Evolutionary conservation across 2,113 vertebrate species (phyloP), one percentile per base, ranked within the genome.

Genomic region (Myocastor coypus): DNA sequence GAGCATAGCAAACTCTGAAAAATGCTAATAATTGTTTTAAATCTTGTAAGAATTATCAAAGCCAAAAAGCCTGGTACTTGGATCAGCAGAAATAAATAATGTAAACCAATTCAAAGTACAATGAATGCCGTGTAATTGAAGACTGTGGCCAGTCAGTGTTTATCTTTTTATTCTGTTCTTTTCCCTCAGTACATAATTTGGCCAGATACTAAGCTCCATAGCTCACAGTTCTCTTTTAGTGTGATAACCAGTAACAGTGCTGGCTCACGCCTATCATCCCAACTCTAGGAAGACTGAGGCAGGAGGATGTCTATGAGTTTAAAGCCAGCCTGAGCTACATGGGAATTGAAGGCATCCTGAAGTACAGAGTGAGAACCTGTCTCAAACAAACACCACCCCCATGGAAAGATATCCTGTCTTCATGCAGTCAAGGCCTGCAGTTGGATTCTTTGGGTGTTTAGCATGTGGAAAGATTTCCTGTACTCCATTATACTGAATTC

Each of bases 1-100:
- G 52, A 52, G 89, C 86, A 88, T 61, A 68, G 66, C 78, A 88
- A 85, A 57, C 89, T 82, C 77, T 87, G 52, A 92, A 97, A 90
- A 87, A 37, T 89, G 17, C 24, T 42, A 85, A 82, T 80, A 92
- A 69, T 90, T 87, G 7, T 95, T 95, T 75, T 87, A 81, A 96
- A 87, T 94, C 52, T 61, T 26, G 37, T 91, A 82, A 90, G 92
- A 91, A 69, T 69, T 34, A 69, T 14, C 32, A 68, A 68, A 68
- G 7, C 32, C 17, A n/a, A 34, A 34, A 68, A 68, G 66, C 19
- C 13, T 69, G 16, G 66, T 8, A 69, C 66, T 69, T n/a, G 34
- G n/a, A n/a, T 69, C 34, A 7, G 34, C 32, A 69, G 17, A n/a
- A 69, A n/a, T 34, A 68, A 34, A 34, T 5, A 7, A 69, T 37